Evolutionary conservation across 2,888 invertebrate genomes (phyloP).

Genomic region (Neocrepidodera transversa): DNA sequence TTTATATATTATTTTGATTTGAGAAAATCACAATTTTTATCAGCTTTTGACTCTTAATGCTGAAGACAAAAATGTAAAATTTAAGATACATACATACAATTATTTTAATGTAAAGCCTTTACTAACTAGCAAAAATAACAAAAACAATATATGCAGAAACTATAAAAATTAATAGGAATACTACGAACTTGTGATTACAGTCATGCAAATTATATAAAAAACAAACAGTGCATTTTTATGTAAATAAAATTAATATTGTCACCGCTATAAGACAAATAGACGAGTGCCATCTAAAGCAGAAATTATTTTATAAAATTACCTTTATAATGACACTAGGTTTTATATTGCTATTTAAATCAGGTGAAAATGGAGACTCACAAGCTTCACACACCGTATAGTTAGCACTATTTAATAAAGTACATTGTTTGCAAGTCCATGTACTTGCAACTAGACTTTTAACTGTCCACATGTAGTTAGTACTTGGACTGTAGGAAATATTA

Average conservation of each 20-base stretch:
- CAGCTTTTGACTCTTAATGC: too few relatives aligned
- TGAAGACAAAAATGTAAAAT: too few relatives aligned
- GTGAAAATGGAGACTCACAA: conserved; percentile 70
- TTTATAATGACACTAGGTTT: conserved; percentile 61
- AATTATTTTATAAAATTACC: conserved; percentile 46
- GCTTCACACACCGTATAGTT: conserved; percentile 75
- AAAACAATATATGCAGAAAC: too few relatives aligned
- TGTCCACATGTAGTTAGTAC: conserved; percentile 53
- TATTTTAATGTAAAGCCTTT: too few relatives aligned
- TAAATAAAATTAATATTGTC: neutral
- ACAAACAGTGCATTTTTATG: neutral
- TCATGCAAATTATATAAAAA: neutral
- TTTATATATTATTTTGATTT: too few relatives aligned
- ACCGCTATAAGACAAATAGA: neutral
- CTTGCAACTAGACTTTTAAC: conserved; percentile 48
- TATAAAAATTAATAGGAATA: too few relatives aligned
- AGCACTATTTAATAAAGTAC: conserved; percentile 77
- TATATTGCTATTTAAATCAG: conserved; percentile 58
- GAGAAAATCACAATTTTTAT: too few relatives aligned
- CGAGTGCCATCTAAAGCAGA: conserved; percentile 35
- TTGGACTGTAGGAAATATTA: conserved; percentile 45
- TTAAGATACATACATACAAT: too few relatives aligned
- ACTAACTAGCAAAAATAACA: too few relatives aligned
- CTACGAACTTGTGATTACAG: too few relatives aligned
- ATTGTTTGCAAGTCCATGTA: conserved; percentile 76